Percentiles rank a stretch among this genome's conserved stretches.
These are phyloP conservation scores for Xenus cinereus DNA, from an alignment of 2,113 vertebrate genomes.

Conservation along the genomic window DNA sequence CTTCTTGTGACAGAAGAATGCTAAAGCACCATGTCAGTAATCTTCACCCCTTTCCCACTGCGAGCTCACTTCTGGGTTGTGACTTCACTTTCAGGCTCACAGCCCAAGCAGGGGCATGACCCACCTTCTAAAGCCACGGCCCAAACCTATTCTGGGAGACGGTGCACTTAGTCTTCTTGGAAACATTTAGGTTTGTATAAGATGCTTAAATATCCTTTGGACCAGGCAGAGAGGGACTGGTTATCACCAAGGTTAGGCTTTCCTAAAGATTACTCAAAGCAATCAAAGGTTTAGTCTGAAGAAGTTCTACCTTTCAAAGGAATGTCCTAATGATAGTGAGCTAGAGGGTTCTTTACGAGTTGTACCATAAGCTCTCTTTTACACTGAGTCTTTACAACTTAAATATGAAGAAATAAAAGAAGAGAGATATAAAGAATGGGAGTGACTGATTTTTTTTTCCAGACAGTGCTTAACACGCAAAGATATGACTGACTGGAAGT, in stretches of 20 bases:
- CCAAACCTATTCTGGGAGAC: background rate
- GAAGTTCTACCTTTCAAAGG: background rate
- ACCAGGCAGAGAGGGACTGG: background rate
- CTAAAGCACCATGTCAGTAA: background rate
- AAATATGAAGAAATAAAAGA: background rate
- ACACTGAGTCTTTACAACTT: background rate
- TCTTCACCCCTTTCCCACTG: background rate
- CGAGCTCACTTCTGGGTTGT: background rate
- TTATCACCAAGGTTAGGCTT: background rate
- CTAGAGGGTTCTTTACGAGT: background rate
- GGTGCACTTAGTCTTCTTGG: background rate
- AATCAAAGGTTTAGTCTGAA: background rate
- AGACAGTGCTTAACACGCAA: background rate
- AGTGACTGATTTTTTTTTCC: background rate
- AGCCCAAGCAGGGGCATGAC: background rate
- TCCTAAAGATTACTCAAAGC: background rate
- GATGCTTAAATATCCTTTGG: background rate
- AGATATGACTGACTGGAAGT: background rate
- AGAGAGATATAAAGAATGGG: background rate
- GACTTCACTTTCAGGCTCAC: background rate
- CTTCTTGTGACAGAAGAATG: background rate
- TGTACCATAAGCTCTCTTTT: background rate
- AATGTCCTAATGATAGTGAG: accelerated
- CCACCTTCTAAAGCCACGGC: background rate
- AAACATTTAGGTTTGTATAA: background rate